Conservation (phyloP, 2,797 vertebrate genomes). For the Clarias laeviceps region DNA sequence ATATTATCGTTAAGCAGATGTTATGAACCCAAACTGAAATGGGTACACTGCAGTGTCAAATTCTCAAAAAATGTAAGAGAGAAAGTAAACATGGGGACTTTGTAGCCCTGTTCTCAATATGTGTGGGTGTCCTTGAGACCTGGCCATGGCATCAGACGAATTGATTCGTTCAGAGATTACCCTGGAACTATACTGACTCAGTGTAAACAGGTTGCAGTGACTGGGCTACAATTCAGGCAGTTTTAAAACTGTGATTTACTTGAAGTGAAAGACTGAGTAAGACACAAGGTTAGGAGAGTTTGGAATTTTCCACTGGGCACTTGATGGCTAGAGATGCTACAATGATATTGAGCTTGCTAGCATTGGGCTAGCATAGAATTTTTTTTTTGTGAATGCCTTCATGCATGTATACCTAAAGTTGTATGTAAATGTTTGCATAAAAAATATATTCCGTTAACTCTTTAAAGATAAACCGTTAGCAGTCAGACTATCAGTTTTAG, state of each 20-base stretch:
- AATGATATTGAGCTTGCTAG: slow-evolving; percentile 1
- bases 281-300: not conserved
- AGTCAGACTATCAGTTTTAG: not conserved
- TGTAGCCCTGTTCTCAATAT: not conserved
- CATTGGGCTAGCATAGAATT: rapidly evolving
- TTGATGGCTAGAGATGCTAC: not conserved
- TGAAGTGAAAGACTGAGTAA: not conserved
- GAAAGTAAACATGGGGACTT: not conserved
- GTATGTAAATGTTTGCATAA: not conserved
- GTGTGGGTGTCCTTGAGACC: slow-evolving; percentile 3
- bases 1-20: not conserved
- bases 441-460: too few relatives aligned
- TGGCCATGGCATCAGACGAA: not conserved
- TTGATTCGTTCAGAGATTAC: slow-evolving; percentile 14
- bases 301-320: not conserved
- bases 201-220: not conserved
- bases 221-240: not conserved
- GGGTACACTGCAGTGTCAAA: not conserved
- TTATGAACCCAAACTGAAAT: not conserved
- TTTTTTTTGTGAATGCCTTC: not conserved
- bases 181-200: slow-evolving; percentile 18
- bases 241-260: not conserved
- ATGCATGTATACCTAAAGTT: not conserved
- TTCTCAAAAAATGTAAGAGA: not conserved
- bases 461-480: not conserved